Evolutionary conservation across 1,140 invertebrate genomes (phyloP).

Genomic region (Atopsyche davidsoni): DNA sequence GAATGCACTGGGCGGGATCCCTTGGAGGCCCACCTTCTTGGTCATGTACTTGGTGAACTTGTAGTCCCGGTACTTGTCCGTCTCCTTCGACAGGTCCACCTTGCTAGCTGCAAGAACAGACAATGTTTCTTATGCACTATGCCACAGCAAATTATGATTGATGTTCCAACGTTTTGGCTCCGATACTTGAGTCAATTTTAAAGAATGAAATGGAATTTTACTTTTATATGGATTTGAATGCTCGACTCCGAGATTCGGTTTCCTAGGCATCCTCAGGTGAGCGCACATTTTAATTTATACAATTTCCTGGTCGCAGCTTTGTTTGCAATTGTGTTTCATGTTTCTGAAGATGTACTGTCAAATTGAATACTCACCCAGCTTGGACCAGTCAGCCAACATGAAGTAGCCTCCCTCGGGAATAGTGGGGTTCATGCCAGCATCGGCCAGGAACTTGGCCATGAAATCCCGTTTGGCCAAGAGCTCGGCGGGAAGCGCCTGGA

Average conservation of each 20-base stretch:
- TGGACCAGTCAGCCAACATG: constrained; percentile 89
- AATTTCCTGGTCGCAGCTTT: too few species aligned
- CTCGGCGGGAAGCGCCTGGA: constrained; percentile 69
- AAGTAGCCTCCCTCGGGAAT: constrained; percentile 97
- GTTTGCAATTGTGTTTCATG: too few species aligned
- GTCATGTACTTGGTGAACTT: constrained; percentile 93
- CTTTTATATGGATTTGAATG: too few species aligned
- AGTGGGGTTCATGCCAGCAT: constrained; percentile 84
- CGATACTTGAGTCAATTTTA: too few species aligned
- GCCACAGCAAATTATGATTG: too few species aligned
- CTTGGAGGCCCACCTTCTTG: constrained; percentile 86
- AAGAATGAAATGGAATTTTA: too few species aligned
- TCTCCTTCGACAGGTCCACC: constrained; percentile 60
- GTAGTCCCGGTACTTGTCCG: constrained; percentile 76
- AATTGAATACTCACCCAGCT: constrained; percentile 50
- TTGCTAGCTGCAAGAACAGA: constrained; percentile 50
- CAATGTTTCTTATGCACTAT: too few species aligned
- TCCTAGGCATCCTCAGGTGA: too few species aligned
- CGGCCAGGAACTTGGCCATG: constrained; percentile 69
- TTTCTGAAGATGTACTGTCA: too few species aligned
- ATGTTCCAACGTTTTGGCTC: too few species aligned
- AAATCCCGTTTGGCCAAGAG: constrained; percentile 79
- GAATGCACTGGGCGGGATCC: constrained; percentile 93
- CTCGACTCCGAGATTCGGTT: too few species aligned
- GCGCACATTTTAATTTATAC: too few species aligned